Base-by-base conservation (phyloP, 2,113 vertebrate genomes). In the Gnathonemus longibarbis region DNA sequence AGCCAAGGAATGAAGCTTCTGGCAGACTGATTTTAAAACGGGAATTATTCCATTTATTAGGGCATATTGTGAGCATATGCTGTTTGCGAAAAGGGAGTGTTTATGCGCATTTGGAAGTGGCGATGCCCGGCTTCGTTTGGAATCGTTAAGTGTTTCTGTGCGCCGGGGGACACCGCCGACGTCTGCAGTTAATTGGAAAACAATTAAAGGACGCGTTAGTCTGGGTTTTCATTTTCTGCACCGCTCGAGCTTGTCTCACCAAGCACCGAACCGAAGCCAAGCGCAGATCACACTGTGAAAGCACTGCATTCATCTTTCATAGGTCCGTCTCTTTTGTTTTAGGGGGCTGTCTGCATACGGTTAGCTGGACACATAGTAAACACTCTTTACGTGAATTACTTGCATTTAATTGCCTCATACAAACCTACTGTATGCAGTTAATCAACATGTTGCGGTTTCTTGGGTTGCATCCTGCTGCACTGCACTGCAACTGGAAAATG, bases 181-280 rank as follows among this genome's bases (percentile, higher is more conserved):
- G 24, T 77, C 62, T 49, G 27, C 45, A 15, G 11, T 89, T 77
- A 89, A 89, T 89, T 89, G 87, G 31, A 88, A 88, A 84, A 89
- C 77, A 49, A 84, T 84, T 89, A 89, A 46, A 89, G 77, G 89
- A 84, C 24, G 2, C 50, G 53, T 84, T 84, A 84, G 89, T 70
- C 13, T 24, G 77, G 3, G 13, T 89, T 89, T 84, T 84, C 77
- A 84, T 84, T 89, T 84, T 31, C 24, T 39, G 31, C 13, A 15
- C 52, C 53, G 35, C 50, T 52, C 7, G 8, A 42, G 39, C 83
- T 24, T 19, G 45, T 84, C 42, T 19, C 42, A 46, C 19, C 21
- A n/a, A 70, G 45, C 46, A 52, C 5, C 9, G 49, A 46, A 84
- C 83, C 45, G 70, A 42, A 89, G 49, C 48, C 49, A 84, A n/a